These are phyloP conservation scores for Fukomys damarensis DNA, from an alignment of 2,113 vertebrate species.

Conservation along the genomic window DNA sequence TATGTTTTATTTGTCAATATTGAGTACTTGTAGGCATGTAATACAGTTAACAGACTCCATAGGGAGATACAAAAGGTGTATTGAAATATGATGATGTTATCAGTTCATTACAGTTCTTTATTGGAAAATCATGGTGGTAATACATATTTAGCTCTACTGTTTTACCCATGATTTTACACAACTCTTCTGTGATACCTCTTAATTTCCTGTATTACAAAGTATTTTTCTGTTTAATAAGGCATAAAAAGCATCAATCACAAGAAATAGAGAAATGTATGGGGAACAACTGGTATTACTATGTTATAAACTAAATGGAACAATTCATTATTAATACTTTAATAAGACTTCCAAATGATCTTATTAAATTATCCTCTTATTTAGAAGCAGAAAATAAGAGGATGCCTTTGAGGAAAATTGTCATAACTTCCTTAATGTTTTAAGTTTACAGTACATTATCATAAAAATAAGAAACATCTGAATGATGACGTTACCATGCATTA, in stretches of 20 bases:
- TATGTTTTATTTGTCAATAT: not conserved
- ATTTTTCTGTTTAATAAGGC: conserved; percentile 68
- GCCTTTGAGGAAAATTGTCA: conserved; percentile 48
- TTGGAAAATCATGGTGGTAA: conserved; percentile 52
- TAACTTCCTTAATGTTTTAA: not conserved
- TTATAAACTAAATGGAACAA: conserved; percentile 42
- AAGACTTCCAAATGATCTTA: conserved; percentile 65
- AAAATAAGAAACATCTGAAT: conserved; percentile 20
- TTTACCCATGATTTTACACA: conserved; percentile 54
- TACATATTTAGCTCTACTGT: conserved; percentile 16
- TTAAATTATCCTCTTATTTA: conserved; percentile 70
- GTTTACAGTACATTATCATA: conserved; percentile 24
- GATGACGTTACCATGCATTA: conserved; percentile 39
- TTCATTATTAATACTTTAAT: conserved; percentile 35
- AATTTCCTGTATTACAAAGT: conserved; percentile 62
- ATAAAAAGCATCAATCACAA: conserved; percentile 63
- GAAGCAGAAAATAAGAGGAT: conserved; percentile 53
- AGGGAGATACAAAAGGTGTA: not conserved
- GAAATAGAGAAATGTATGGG: conserved; percentile 67
- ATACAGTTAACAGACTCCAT: not conserved
- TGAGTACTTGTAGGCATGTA: not conserved
- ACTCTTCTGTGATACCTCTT: conserved; percentile 50
- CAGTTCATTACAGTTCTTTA: conserved; percentile 40
- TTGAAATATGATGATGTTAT: not conserved
- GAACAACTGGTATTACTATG: conserved; percentile 35